Conservation (phyloP, 2,797 vertebrate genomes). For the Enteromius argenteus region DNA sequence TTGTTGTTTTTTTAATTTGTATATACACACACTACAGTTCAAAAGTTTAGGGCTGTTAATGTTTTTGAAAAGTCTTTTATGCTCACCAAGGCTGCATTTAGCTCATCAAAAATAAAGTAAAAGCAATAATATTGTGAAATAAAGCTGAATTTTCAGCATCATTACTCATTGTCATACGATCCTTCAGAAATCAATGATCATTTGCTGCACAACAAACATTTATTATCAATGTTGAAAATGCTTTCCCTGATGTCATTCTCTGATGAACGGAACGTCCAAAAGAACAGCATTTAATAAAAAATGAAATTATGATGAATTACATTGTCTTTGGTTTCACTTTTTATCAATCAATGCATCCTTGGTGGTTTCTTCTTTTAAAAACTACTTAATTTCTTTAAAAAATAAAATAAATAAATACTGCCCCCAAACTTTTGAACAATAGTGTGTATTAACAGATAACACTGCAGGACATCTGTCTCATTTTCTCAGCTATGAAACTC, state of each 20-base stretch:
- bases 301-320: not conserved
- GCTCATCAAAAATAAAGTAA: not conserved
- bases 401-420: not conserved
- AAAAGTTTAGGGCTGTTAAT: not conserved
- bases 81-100: not conserved
- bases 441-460: not conserved
- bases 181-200: not conserved
- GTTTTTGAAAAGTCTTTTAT: not conserved
- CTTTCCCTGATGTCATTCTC: not conserved
- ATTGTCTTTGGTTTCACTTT: not conserved
- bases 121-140: not conserved
- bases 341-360: not conserved
- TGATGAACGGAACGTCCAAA: not conserved
- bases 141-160: not conserved
- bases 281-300: not conserved
- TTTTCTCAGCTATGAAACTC: not conserved
- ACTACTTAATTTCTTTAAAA: not conserved
- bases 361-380: not conserved
- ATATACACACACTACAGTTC: not conserved
- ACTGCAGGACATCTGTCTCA: not conserved
- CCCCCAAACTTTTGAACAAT: not conserved
- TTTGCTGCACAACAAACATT: not conserved
- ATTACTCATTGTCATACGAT: not conserved
- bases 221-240: not conserved
- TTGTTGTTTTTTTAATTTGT: constrained; percentile 36